Percentiles rank a stretch among this genome's conserved stretches.
Conservation (phyloP, 2,888 invertebrate species). For the Coelinius sp. region DNA sequence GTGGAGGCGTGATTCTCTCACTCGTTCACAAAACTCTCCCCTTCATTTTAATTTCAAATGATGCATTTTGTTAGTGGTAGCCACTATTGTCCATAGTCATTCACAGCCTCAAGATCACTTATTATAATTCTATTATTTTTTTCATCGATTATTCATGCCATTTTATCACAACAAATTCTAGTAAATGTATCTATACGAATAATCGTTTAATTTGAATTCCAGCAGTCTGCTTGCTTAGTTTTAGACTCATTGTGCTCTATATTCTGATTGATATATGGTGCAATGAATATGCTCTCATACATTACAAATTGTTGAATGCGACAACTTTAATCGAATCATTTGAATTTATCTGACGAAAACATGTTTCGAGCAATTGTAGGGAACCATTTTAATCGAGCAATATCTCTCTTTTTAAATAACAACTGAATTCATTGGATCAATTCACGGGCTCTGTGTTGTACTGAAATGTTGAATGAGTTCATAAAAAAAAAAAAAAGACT, state of each 20-base stretch:
- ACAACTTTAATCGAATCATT: not conserved
- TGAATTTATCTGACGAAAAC: not conserved
- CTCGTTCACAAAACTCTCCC: not conserved
- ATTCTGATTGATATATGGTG: not conserved
- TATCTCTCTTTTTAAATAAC: not conserved
- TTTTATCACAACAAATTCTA: not conserved
- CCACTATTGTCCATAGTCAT: not conserved
- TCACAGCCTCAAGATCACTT: slow-evolving; percentile 1
- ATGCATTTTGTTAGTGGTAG: slow-evolving; percentile 10
- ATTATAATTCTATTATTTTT: not conserved
- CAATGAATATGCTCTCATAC: not conserved
- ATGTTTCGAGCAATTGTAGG: not conserved
- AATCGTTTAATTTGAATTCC: not conserved
- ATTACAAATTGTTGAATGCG: not conserved
- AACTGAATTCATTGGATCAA: not conserved
- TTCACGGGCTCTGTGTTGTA: not conserved
- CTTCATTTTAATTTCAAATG: slow-evolving; percentile 20
- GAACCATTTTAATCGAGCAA: not conserved
- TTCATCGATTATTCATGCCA: slow-evolving; percentile 5
- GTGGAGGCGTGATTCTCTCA: slow-evolving; percentile 21
- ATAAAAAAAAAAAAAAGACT: not conserved
- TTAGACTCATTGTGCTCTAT: not conserved
- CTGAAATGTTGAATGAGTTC: slow-evolving; percentile 14
- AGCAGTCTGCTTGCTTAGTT: not conserved
- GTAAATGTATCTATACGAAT: not conserved